Evolutionary conservation across 2,797 vertebrate species (phyloP).

Genomic region (Galago senegalensis): DNA sequence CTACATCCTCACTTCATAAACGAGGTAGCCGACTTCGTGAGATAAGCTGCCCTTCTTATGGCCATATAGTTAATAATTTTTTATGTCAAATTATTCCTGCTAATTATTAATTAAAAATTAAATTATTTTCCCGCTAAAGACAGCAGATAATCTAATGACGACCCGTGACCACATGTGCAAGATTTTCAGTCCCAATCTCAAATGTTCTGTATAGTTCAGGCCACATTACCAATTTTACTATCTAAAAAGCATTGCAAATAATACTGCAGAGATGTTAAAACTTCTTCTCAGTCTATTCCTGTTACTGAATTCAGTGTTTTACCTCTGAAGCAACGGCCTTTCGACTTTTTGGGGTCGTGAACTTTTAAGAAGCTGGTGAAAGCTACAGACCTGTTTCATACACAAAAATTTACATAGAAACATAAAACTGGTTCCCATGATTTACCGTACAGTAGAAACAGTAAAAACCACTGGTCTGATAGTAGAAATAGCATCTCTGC

Average conservation of each 20-base stretch:
- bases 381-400: neutral
- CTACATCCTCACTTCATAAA: slow-evolving; percentile 26
- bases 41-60: neutral
- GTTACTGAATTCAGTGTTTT: slow-evolving; percentile 8
- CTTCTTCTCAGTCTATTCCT: neutral
- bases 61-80: neutral
- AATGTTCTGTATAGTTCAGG: neutral
- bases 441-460: neutral
- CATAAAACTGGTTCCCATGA: neutral
- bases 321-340: slow-evolving; percentile 28
- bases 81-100: neutral
- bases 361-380: neutral
- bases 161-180: too few species aligned
- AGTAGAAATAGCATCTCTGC: neutral
- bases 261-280: neutral
- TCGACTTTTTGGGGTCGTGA: neutral
- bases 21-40: neutral
- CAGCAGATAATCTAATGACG: neutral
- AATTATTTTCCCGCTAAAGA: neutral
- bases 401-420: neutral
- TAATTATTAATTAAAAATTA: too few species aligned
- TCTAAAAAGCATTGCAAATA: neutral
- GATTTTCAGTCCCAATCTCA: neutral
- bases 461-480: neutral
- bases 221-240: neutral